A percentile compares a stretch with the other conserved stretches of the same genome.
Evolutionary conservation across 1,140 invertebrate species (phyloP).

Genomic region (Drosophila novamexicana): DNA sequence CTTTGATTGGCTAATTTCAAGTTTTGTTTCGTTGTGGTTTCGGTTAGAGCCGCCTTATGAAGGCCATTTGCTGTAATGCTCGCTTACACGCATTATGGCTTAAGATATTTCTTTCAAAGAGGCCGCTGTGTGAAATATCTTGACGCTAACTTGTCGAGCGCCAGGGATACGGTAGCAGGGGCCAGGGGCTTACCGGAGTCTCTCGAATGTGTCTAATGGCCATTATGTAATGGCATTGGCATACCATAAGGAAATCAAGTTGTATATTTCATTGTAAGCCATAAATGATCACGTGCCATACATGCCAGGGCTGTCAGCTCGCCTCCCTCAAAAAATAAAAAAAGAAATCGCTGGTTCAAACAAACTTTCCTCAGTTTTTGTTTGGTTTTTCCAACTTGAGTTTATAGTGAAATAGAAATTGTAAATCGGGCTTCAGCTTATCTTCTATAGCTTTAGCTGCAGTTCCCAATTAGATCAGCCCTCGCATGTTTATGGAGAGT

Average conservation of each 20-base stretch:
- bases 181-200: not conserved
- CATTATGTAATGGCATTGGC: slow-evolving; percentile 6
- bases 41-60: slow-evolving; percentile 29
- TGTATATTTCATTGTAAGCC: not conserved
- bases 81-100: slow-evolving; percentile 68
- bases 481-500: not conserved
- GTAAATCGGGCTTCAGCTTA: too few species aligned
- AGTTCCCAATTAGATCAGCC: not conserved
- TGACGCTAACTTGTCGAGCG: slow-evolving; percentile 13
- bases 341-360: too few species aligned
- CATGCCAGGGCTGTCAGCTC: not conserved
- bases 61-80: slow-evolving; percentile 72
- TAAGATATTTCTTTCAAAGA: slow-evolving; percentile 53
- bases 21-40: slow-evolving; percentile 26
- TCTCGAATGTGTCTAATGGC: slow-evolving; percentile 16
- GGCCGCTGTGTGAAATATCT: slow-evolving; percentile 61
- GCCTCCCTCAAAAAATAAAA: too few species aligned
- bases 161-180: not conserved
- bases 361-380: not conserved
- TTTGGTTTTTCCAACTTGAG: too few species aligned
- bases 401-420: too few species aligned
- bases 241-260: slow-evolving; percentile 15
- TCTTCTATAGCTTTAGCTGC: not conserved
- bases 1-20: slow-evolving; percentile 74
- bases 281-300: not conserved